Evolutionary conservation across 2,797 vertebrate genomes (phyloP).

Genomic region (Rhinogobio ventralis): DNA sequence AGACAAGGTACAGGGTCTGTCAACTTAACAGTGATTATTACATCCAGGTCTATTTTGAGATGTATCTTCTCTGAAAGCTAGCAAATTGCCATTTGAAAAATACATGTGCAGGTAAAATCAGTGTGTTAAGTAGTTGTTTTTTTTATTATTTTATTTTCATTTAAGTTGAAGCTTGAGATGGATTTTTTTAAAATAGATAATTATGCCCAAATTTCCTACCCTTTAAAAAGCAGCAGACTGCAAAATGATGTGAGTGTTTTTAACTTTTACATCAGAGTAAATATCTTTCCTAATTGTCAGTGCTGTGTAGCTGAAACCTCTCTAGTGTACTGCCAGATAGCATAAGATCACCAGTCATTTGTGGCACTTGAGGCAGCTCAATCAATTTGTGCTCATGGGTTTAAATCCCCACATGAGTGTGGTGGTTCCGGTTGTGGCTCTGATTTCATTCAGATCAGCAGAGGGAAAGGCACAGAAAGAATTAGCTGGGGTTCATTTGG

Average conservation of each 20-base stretch:
- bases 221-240: neutral
- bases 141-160: neutral
- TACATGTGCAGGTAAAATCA: neutral
- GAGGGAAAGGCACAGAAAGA: conserved; percentile 30
- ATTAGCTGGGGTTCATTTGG: conserved; percentile 29
- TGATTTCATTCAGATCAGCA: conserved; percentile 29
- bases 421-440: conserved; percentile 17
- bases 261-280: neutral
- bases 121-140: neutral
- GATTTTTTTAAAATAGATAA: neutral
- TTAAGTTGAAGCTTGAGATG: neutral
- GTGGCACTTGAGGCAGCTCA: conserved; percentile 21
- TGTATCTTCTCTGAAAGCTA: neutral
- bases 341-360: conserved; percentile 17
- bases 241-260: neutral
- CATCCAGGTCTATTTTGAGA: conserved; percentile 25
- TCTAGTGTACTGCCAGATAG: neutral
- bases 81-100: neutral
- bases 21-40: conserved; percentile 26
- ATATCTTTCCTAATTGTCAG: neutral
- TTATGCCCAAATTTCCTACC: neutral
- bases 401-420: neutral
- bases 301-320: neutral
- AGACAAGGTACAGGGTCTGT: conserved; percentile 6
- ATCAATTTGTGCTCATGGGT: conserved; percentile 12